phyloP scores from a whole-genome alignment of 35 echinoderm and acorn worm genomes.

The Nesometra sesokonis region DNA sequence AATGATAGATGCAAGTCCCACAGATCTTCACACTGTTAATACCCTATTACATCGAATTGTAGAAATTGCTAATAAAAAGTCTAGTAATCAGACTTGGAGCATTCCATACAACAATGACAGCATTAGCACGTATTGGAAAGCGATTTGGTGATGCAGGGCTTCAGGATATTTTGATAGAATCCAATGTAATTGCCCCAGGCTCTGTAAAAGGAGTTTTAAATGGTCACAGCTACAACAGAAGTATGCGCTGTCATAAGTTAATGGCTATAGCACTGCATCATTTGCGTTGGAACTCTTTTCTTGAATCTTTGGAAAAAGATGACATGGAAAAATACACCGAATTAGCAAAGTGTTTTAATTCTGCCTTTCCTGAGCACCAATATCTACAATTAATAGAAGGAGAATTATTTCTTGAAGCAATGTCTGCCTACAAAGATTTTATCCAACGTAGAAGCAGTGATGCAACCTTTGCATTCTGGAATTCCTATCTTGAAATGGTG shows the following conservation, averaged over 20 bases:
- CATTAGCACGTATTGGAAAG: conserved; percentile 59
- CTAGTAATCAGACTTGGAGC: conserved; percentile 41
- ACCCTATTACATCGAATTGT: conserved; percentile 38
- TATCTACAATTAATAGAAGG: background rate
- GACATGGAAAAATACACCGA: background rate
- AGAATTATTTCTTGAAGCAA: background rate
- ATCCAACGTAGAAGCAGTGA: background rate
- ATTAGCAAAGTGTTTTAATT: background rate
- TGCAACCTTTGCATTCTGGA: conserved; percentile 17
- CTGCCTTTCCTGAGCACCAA: background rate
- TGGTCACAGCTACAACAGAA: conserved; percentile 32
- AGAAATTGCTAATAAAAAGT: conserved; percentile 15
- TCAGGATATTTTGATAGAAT: conserved; percentile 42
- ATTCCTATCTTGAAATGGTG: conserved; percentile 20
- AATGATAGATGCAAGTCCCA: conserved; percentile 50
- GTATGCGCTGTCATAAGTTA: conserved; percentile 1
- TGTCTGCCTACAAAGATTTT: background rate
- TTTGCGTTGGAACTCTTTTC: conserved; percentile 20
- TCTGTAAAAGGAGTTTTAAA: conserved; percentile 46
- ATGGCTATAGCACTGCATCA: conserved; percentile 10
- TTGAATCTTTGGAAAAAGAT: conserved; percentile 7
- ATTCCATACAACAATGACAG: conserved; percentile 53
- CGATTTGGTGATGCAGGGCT: conserved; percentile 58
- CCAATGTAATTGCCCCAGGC: conserved; percentile 40
- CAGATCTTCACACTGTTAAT: conserved; percentile 47